Base-by-base conservation (phyloP, 2,113 vertebrate genomes). In the Peucedramus taeniatus region DNA sequence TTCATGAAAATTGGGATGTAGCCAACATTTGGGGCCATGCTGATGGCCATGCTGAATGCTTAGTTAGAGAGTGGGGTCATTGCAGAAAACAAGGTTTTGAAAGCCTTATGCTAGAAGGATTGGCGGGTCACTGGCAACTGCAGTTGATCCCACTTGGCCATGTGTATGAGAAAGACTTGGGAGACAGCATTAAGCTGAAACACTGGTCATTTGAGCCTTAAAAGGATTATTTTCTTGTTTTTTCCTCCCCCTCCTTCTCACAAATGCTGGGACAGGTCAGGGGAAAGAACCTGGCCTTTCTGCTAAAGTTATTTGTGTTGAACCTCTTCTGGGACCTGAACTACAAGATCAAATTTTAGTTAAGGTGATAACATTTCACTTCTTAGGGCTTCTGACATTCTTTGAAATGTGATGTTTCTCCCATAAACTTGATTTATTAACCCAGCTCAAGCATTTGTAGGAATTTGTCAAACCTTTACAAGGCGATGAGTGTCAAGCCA, bases 381-480 rank as follows among this genome's bases (percentile, higher is more conserved):
- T 92, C 88, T 93, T 80, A 63, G n/a, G 83, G 64, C 47, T 86
- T 80, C 82, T 81, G 83, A 85, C 85, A 42, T 81, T 80, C 90
- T 95, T 95, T 92, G 93, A 92, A 93, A 96, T 68, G 82, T 72
- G 63, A 8, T 74, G 68, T 90, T 95, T 92, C 76, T 83, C 72
- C 75, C 79, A 78, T 90, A 86, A 87, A 93, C 68, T 64, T 93
- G 88, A 94, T 97, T 90, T 94, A 93, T 92, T 94, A 94, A 78
- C 70, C 31, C 68, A 90, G 64, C 56, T 96, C 72, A 87, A 59
- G 59, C 90, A 83, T 88, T 93, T 56, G 50, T 69, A 76, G 75
- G 68, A 81, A 86, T 92, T 74, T 95, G 76, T 89, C 92, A 90
- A 89, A 86, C 56, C 19, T 93, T 92, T 94, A 77, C 79, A 47